Evolutionary conservation across 2,888 invertebrate species (phyloP).

Genomic region (Acronicta leporina): DNA sequence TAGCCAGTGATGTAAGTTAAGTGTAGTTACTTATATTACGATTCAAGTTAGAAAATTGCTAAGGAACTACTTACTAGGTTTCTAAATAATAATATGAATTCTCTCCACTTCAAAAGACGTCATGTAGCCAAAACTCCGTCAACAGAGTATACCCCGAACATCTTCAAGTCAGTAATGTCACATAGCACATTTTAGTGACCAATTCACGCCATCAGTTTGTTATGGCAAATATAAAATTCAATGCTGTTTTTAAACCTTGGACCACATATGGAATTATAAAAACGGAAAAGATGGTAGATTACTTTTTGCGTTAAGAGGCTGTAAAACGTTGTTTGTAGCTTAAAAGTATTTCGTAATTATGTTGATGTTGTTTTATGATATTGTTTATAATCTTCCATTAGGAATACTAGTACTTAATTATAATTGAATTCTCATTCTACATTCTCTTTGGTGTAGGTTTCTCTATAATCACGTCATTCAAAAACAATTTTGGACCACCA

Average conservation of each 20-base stretch:
- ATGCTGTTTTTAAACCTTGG: constrained; percentile 38
- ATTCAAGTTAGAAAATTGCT: too few relatives aligned
- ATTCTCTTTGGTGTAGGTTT: too few relatives aligned
- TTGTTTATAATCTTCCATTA: not conserved
- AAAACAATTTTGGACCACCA: too few relatives aligned
- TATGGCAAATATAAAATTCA: constrained; percentile 50
- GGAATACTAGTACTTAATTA: too few relatives aligned
- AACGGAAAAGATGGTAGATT: constrained; percentile 32
- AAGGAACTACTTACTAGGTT: too few relatives aligned
- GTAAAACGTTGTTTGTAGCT: constrained; percentile 27
- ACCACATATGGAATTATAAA: constrained; percentile 36
- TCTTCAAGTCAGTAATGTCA: constrained; percentile 35
- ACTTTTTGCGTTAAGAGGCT: constrained; percentile 23
- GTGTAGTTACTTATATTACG: too few relatives aligned
- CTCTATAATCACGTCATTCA: too few relatives aligned
- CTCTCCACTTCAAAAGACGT: too few relatives aligned
- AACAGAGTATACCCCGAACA: constrained; percentile 27
- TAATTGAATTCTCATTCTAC: too few relatives aligned
- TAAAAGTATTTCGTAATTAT: constrained; percentile 45
- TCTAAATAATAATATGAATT: too few relatives aligned
- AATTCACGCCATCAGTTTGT: constrained; percentile 60
- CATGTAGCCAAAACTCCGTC: not conserved
- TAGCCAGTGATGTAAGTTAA: too few relatives aligned
- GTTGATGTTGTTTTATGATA: not conserved
- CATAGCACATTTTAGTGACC: constrained; percentile 60